Conservation (phyloP, 2,888 invertebrate genomes). For the Stenolophus ochropezus region DNA sequence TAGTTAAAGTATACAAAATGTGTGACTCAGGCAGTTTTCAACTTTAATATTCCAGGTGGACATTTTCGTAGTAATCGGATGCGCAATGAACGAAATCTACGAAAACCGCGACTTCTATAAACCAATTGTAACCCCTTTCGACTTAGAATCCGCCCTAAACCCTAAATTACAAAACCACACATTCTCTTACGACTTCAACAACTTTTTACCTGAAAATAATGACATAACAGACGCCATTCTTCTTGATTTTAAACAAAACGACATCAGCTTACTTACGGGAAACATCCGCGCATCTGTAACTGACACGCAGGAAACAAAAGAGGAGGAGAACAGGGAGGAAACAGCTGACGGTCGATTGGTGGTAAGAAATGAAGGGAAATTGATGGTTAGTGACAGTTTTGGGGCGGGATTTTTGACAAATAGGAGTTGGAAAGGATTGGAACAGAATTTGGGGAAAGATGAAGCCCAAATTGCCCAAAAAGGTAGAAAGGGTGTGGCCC, state of each 20-base stretch:
- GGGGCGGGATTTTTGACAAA: slow-evolving; percentile 80
- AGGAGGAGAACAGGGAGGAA: slow-evolving; percentile 68
- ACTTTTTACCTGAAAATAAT: slow-evolving; percentile 79
- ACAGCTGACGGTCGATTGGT: slow-evolving; percentile 67
- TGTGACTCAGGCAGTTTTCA: slow-evolving; percentile 58
- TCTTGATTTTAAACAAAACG: slow-evolving; percentile 70
- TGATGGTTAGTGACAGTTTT: slow-evolving; percentile 74
- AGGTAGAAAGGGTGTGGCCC: slow-evolving; percentile 87
- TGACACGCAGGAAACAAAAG: slow-evolving; percentile 67
- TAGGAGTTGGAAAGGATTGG: slow-evolving; percentile 90
- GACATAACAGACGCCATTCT: slow-evolving; percentile 60
- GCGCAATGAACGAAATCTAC: slow-evolving; percentile 91
- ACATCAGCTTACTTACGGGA: slow-evolving; percentile 87
- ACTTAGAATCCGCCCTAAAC: slow-evolving; percentile 90
- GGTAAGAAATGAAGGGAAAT: slow-evolving; percentile 72
- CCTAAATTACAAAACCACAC: slow-evolving; percentile 70
- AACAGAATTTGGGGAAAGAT: slow-evolving; percentile 85
- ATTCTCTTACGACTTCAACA: slow-evolving; percentile 81
- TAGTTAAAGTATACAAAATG: neutral
- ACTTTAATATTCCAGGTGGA: slow-evolving; percentile 81
- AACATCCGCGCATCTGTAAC: slow-evolving; percentile 71
- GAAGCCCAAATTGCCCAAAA: slow-evolving; percentile 80
- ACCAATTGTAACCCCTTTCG: slow-evolving; percentile 93
- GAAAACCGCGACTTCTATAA: slow-evolving; percentile 90
- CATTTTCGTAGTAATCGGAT: slow-evolving; percentile 92